A percentile compares a stretch with the other conserved stretches of the same genome.
Evolutionary conservation across 1,140 invertebrate genomes (phyloP).

Genomic region (Caenorhabditis remanei): DNA sequence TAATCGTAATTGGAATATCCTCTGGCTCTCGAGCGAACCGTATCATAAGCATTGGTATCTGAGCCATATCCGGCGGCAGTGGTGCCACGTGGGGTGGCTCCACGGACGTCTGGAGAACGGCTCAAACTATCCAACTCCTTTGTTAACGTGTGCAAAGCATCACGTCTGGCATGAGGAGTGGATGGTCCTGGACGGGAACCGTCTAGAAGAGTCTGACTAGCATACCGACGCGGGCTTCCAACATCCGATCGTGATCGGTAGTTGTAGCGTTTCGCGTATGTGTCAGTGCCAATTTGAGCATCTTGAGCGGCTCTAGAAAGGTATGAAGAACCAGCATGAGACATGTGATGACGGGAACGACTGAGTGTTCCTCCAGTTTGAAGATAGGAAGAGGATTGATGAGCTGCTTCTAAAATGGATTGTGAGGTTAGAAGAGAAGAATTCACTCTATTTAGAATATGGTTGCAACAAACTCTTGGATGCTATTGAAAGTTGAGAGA

Average conservation of each 20-base stretch:
- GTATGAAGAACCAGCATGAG: conserved; percentile 72
- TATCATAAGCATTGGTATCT: conserved; percentile 73
- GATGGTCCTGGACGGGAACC: conserved; percentile 73
- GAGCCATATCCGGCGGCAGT: conserved; percentile 69
- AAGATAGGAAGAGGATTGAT: conserved; percentile 39
- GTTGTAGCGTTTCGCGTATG: conserved; percentile 73
- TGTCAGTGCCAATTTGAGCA: conserved; percentile 67
- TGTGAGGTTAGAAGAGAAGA: conserved; percentile 38
- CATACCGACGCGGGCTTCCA: conserved; percentile 74
- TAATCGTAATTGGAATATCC: conserved; percentile 74
- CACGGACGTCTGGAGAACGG: conserved; percentile 72
- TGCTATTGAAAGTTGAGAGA: conserved; percentile 23
- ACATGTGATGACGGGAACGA: conserved; percentile 69
- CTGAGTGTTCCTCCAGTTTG: conserved; percentile 42
- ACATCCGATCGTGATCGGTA: conserved; percentile 77
- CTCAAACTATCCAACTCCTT: conserved; percentile 75
- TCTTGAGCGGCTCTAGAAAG: conserved; percentile 70
- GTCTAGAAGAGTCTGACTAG: conserved; percentile 76
- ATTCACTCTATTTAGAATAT: conserved; percentile 43
- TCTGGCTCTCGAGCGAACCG: conserved; percentile 66
- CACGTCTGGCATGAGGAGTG: conserved; percentile 71
- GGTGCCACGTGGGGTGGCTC: conserved; percentile 55
- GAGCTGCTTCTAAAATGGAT: conserved; percentile 33
- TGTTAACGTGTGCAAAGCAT: conserved; percentile 75
- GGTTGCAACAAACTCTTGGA: conserved; percentile 46